Conservation (phyloP, 2,797 vertebrate genomes). For the Enteromius paludinosus region DNA sequence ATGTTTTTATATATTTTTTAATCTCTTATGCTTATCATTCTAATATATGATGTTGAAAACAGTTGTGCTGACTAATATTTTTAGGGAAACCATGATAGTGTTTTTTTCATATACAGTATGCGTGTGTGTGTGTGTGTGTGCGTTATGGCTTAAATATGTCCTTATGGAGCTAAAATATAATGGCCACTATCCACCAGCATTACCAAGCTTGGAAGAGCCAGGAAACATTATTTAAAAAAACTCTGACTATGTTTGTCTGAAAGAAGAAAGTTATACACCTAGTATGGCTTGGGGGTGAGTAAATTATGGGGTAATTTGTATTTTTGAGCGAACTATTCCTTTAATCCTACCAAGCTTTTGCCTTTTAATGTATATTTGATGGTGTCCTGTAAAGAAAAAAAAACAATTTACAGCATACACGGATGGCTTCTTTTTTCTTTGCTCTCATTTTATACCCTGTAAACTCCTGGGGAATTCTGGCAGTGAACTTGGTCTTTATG, state of each 20-base stretch:
- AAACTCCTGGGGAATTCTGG: constrained; percentile 62
- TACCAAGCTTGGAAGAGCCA: too few relatives aligned
- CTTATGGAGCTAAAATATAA: too few relatives aligned
- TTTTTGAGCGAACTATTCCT: too few relatives aligned
- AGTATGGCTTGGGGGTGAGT: too few relatives aligned
- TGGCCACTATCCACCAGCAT: too few relatives aligned
- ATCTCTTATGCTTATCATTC: neutral
- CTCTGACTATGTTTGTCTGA: too few relatives aligned
- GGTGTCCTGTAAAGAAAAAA: constrained; percentile 47
- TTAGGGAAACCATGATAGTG: neutral
- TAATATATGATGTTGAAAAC: neutral
- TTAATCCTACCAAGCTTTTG: neutral
- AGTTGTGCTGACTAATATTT: neutral
- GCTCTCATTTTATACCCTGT: constrained; percentile 36
- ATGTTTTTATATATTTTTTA: neutral
- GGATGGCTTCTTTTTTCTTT: constrained; percentile 49
- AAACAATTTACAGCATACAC: constrained; percentile 17
- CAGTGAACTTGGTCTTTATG: constrained; percentile 48
- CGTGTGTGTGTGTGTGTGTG: too few relatives aligned
- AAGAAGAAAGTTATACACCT: too few relatives aligned
- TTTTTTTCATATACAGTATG: too few relatives aligned
- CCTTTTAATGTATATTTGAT: neutral
- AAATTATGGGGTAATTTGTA: too few relatives aligned
- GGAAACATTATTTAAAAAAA: too few relatives aligned
- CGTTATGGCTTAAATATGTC: too few relatives aligned